Evolutionary conservation across 2,888 invertebrate species (phyloP).

Genomic region (Syritta pipiens): DNA sequence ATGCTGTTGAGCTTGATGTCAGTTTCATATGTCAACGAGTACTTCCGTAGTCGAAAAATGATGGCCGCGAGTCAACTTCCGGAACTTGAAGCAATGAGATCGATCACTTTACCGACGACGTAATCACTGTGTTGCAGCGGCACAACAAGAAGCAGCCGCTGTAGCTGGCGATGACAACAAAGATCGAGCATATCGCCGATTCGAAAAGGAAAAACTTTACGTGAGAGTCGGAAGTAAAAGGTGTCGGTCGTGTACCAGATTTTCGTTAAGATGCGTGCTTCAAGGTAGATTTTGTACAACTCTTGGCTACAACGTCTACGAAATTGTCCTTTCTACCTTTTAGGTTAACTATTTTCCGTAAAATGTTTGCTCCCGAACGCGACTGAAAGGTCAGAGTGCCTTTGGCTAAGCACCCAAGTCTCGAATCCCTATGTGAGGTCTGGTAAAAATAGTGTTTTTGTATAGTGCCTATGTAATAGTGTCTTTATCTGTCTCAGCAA

Average conservation of each 20-base stretch:
- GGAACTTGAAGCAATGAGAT: conserved; percentile 84
- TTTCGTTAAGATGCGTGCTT: neutral
- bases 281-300: too few relatives aligned
- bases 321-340: too few relatives aligned
- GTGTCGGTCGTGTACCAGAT: neutral
- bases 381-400: too few relatives aligned
- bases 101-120: conserved; percentile 85
- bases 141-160: conserved; percentile 84
- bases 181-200: conserved; percentile 85
- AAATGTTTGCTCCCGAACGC: too few relatives aligned
- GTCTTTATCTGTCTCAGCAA: too few relatives aligned
- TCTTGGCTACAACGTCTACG: too few relatives aligned
- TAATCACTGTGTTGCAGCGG: conserved; percentile 82
- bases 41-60: conserved; percentile 72
- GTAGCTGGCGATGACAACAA: conserved; percentile 87
- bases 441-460: too few relatives aligned
- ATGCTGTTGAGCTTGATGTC: conserved; percentile 75
- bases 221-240: conserved; percentile 85
- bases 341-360: too few relatives aligned
- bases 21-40: neutral
- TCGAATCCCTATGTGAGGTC: too few relatives aligned
- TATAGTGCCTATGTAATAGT: too few relatives aligned
- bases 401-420: too few relatives aligned
- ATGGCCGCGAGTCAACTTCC: conserved; percentile 80
- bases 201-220: conserved; percentile 83